phyloP scores from a whole-genome alignment of 2,888 invertebrate species.

The Nasonia oneida region DNA sequence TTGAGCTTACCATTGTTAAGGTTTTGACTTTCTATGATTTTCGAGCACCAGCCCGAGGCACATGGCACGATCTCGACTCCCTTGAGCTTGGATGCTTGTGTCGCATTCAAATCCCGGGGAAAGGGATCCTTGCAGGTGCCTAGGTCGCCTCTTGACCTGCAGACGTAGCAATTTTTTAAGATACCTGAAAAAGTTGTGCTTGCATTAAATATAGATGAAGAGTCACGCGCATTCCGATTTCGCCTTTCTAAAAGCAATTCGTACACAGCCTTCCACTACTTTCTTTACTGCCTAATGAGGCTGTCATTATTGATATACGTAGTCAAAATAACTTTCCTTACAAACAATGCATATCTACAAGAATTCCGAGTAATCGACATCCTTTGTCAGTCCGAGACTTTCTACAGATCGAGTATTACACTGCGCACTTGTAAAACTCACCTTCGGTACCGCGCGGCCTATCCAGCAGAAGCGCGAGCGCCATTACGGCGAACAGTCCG shows the following conservation, averaged over 20 bases:
- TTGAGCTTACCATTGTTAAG: constrained; percentile 85
- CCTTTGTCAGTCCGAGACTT: neutral
- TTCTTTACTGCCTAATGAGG: neutral
- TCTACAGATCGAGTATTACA: neutral
- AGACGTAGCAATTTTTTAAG: constrained; percentile 88
- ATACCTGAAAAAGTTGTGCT: constrained; percentile 80
- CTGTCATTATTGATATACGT: neutral
- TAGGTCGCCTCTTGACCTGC: constrained; percentile 92
- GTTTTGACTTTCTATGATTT: constrained; percentile 91
- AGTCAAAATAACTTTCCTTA: neutral
- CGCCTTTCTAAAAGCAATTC: neutral
- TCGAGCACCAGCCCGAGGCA: constrained; percentile 95
- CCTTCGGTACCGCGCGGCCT: constrained; percentile 39
- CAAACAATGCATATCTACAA: neutral
- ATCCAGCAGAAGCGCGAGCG: constrained; percentile 40
- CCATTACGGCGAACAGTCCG: constrained; percentile 18
- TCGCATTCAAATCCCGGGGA: constrained; percentile 84
- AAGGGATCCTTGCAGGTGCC: constrained; percentile 95
- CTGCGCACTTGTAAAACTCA: constrained; percentile 3
- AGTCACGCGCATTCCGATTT: neutral
- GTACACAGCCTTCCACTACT: neutral
- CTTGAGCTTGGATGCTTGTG: constrained; percentile 85
- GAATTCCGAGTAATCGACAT: neutral
- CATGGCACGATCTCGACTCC: constrained; percentile 90
- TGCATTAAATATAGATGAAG: neutral